These are phyloP conservation scores for Philhelius pedissequus DNA, from an alignment of 2,888 invertebrate species.

Conservation along the genomic window DNA sequence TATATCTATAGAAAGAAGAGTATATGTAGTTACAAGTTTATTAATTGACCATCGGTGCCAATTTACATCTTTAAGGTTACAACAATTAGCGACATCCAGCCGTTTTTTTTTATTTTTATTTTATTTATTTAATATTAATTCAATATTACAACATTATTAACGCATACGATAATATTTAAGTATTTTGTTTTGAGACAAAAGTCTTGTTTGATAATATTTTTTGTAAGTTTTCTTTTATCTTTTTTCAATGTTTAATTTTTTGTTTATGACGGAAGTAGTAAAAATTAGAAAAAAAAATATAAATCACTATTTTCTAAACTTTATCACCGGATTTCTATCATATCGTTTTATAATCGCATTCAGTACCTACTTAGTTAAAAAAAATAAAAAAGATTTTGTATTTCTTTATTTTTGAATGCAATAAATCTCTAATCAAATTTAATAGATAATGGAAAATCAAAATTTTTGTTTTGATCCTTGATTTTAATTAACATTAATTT, in stretches of 20 bases:
- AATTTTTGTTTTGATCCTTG: neutral
- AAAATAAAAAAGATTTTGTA: constrained; percentile 8
- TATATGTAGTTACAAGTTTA: no score
- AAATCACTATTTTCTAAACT: constrained; percentile 47
- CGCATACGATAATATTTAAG: constrained; percentile 47
- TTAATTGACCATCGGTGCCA: no score
- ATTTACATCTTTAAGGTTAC: no score
- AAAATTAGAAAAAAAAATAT: neutral
- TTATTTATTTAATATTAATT: constrained; percentile 55
- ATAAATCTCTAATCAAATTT: constrained; percentile 24
- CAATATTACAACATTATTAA: constrained; percentile 66
- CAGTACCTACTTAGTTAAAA: constrained; percentile 34
- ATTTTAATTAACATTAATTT: constrained; percentile 12
- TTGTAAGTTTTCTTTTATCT: neutral
- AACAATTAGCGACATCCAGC: no score
- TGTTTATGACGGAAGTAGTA: neutral
- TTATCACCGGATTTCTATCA: constrained; percentile 53
- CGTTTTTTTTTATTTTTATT: no score
- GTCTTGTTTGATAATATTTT: constrained; percentile 17
- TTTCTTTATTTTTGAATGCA: constrained; percentile 7
- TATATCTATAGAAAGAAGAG: no score
- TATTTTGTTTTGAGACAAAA: constrained; percentile 10
- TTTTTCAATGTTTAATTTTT: neutral
- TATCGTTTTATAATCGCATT: constrained; percentile 21
- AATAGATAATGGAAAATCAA: constrained; percentile 17